Evolutionary conservation across 2,888 invertebrate species (phyloP), one percentile per base, ranked within the genome.

Genomic region (Allacma fusca): DNA sequence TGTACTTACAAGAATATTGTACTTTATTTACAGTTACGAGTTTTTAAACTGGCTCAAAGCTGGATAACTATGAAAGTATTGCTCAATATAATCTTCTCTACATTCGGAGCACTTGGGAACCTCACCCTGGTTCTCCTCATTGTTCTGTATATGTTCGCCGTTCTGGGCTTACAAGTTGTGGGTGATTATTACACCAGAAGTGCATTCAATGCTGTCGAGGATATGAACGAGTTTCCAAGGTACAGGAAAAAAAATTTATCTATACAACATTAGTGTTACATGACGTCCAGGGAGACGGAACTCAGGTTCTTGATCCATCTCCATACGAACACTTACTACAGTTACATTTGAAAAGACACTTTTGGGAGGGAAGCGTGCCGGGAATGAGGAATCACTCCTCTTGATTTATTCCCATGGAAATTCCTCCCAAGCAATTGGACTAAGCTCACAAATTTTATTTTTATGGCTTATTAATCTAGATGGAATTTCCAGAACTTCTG

Each of bases 1-100:
- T n/a, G n/a, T n/a, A n/a, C n/a, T n/a, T n/a, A n/a, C n/a, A n/a
- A n/a, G n/a, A n/a, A n/a, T 23, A 5, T 29, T 67, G n/a, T n/a
- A n/a, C n/a, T n/a, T 68, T 68, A 1, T 2, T 29, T 90, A 26
- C 89, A 95, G 95, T 89, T 96, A 85, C 90, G 97, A 84, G 96
- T 97, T 80, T 90, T 97, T 87, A 96, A 97, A 87, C 90, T 97
- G 86, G 97, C 97, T 81, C 97, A 97, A 88, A 96, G 96, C 59
- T 97, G 97, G 97, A 94, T 96, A 84, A 97, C 97, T 81, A 97
- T 97, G 97, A 94, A 96, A 88, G 94, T 97, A 84, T 90, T 97
- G 82, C 91, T 97, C 86, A 95, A 95, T 88, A 97, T 97, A 87
- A 97, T 97, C 87, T 94, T 96, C 87, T 95, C 95, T 85, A 95